Base-by-base conservation (phyloP, 2,797 vertebrate species). In the Myioborus melanocephalus region DNA sequence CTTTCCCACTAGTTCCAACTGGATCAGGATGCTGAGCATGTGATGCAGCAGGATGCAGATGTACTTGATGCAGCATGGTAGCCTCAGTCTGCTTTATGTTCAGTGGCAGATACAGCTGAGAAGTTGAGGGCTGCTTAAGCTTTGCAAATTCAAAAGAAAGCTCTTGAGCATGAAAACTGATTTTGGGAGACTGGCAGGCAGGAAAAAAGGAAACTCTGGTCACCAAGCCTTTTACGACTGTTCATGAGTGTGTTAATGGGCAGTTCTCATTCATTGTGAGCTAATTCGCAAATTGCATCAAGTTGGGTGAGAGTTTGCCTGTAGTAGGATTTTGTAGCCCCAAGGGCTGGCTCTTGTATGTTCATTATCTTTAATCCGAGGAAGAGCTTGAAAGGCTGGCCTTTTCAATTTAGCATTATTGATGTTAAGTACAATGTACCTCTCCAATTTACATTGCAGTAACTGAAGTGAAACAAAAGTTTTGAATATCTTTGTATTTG, bases 281-380 rank as follows among this genome's bases (percentile, higher is more conserved):
- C 14, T 86, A 52, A 83, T 93, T 91, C 2, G 5, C 21, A 55
- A 44, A 66, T 82, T 81, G 46, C 47, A 19, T 78, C 22, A 30
- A 49, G 16, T 22, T 90, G 70, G 26, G 47, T 94, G 85, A 86
- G 83, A 79, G 63, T 90, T 89, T 81, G n/a, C 39, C 61, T 34
- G 12, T 37, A 30, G 76, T 41, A 68, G 57, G 65, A 69, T 81
- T 93, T 78, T 91, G 32, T 68, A 88, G 65, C 79, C 43, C 26
- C 6, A 34, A 89, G 56, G 81, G 41, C 66, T 81, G 53, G 50
- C 72, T 94, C 23, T 65, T 93, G 16, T 35, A 44, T 61, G 57
- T 50, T 93, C 39, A 14, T 93, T 94, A 68, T 85, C 91, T 91
- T 56, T 85, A 37, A 69, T 94, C 43, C 34, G 6, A 94, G 65